These are phyloP conservation scores for Drymodes brunneopygia DNA, from an alignment of 2,113 vertebrate species.

Conservation along the genomic window DNA sequence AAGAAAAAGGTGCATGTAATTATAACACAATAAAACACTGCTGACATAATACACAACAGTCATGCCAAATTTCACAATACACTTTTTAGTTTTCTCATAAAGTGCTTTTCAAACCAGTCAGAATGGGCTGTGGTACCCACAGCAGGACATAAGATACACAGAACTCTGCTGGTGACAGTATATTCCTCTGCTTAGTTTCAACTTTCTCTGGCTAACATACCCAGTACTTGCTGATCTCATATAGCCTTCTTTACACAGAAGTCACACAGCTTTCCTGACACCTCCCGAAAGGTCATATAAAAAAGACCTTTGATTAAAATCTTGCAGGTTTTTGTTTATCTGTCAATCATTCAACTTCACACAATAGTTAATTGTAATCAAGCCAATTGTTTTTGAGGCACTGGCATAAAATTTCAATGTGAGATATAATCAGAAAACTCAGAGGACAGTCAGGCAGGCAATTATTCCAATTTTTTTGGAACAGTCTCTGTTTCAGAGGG, in stretches of 20 bases:
- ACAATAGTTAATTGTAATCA: accelerated
- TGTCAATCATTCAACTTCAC: neutral
- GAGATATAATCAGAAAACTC: neutral
- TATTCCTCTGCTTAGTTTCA: neutral
- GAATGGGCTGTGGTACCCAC: neutral
- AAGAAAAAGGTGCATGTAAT: neutral
- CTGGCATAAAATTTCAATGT: neutral
- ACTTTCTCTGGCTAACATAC: neutral
- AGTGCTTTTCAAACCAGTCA: neutral
- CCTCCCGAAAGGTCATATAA: neutral
- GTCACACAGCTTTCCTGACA: neutral
- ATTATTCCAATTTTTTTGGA: neutral
- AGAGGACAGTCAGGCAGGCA: neutral
- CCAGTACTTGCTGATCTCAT: neutral
- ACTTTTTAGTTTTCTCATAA: neutral
- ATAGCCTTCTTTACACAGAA: neutral
- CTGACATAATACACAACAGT: neutral
- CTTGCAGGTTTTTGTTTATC: neutral
- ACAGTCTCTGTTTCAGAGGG: neutral
- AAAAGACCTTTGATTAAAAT: neutral
- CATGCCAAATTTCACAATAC: neutral
- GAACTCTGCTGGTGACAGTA: neutral
- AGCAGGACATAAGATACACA: neutral
- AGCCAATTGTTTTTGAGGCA: neutral
- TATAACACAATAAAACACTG: neutral